A percentile compares a stretch with the other conserved stretches of the same genome.
Conservation (phyloP, 2,113 vertebrate species). For the Pangasianodon gigas region DNA sequence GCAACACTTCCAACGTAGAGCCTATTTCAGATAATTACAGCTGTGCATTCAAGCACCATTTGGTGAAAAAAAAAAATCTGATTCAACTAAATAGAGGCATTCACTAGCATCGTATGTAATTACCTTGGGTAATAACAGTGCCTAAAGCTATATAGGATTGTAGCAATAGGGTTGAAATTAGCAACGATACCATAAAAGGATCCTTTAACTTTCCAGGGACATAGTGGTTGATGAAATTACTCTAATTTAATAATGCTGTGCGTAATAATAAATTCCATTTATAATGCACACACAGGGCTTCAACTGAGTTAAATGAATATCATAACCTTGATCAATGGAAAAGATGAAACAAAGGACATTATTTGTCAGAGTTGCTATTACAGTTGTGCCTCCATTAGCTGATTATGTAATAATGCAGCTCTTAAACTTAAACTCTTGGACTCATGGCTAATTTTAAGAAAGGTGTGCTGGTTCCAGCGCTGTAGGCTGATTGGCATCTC, state of each 20-base stretch:
- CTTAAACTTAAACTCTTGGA: background rate
- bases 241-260: slow-evolving; percentile 9
- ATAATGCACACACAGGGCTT: background rate
- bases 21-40: slow-evolving; percentile 54
- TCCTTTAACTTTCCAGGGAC: background rate
- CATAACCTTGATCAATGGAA: background rate
- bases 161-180: slow-evolving; percentile 17
- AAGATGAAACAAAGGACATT: background rate
- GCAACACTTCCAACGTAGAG: slow-evolving; percentile 41
- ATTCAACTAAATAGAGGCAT: slow-evolving; percentile 46
- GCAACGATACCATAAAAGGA: background rate
- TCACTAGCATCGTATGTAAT: slow-evolving; percentile 44
- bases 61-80: background rate
- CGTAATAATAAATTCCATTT: background rate
- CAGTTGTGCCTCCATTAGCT: background rate
- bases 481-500: no score
- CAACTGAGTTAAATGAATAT: background rate
- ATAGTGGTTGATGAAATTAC: background rate
- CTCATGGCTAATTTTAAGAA: background rate
- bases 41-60: slow-evolving; percentile 33
- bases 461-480: background rate
- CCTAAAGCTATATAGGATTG: slow-evolving; percentile 39
- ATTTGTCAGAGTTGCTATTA: background rate
- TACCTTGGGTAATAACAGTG: slow-evolving; percentile 42
- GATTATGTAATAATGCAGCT: background rate